Evolutionary conservation across 1,140 invertebrate species (phyloP).

Genomic region (Luehdorfia chinensis): DNA sequence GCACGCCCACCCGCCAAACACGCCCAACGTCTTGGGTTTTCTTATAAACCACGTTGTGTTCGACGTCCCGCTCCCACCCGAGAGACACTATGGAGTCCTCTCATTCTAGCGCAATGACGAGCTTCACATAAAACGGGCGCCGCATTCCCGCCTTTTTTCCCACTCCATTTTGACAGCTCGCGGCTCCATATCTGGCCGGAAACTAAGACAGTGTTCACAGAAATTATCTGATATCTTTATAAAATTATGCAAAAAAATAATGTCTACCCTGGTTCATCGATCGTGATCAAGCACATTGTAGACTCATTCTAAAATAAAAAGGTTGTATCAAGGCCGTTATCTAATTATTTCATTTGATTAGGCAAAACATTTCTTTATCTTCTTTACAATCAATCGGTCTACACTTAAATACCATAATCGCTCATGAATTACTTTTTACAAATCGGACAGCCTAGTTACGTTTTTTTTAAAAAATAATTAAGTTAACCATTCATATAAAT

Average conservation of each 20-base stretch:
- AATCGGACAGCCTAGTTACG: too few relatives aligned
- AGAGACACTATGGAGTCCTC: constrained; percentile 24
- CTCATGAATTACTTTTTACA: too few relatives aligned
- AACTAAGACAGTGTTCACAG: constrained; percentile 70
- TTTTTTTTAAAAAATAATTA: too few relatives aligned
- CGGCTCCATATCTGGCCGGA: constrained; percentile 74
- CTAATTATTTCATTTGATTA: too few relatives aligned
- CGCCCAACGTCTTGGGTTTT: constrained; percentile 77
- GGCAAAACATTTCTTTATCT: too few relatives aligned
- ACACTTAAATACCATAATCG: too few relatives aligned
- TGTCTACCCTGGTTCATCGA: too few relatives aligned
- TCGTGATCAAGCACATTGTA: too few relatives aligned
- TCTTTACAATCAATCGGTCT: too few relatives aligned
- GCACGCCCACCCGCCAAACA: constrained; percentile 74
- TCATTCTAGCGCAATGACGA: constrained; percentile 68
- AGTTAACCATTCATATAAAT: too few relatives aligned
- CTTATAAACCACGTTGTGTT: constrained; percentile 75
- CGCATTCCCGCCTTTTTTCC: constrained; percentile 76
- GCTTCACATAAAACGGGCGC: constrained; percentile 72
- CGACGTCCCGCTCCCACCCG: constrained; percentile 46
- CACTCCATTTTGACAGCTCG: constrained; percentile 77
- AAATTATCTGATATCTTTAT: constrained; percentile 3
- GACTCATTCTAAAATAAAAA: too few relatives aligned
- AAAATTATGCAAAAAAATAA: neutral
- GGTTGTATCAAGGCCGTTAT: too few relatives aligned